Evolutionary conservation across 1,140 invertebrate genomes (phyloP).

Genomic region (Homarus americanus): DNA sequence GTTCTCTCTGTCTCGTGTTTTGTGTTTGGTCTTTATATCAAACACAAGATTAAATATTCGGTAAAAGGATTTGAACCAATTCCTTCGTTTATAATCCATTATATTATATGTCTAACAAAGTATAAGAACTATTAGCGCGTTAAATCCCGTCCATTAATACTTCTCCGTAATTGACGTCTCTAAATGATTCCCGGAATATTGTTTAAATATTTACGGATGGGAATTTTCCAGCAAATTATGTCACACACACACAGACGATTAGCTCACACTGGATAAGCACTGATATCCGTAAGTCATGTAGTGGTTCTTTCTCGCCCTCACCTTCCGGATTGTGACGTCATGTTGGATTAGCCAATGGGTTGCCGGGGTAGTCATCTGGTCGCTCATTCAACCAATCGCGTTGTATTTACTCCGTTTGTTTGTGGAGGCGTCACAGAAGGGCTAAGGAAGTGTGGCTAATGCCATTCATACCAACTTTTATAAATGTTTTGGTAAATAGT

Average conservation of each 20-base stretch:
- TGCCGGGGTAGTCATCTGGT: neutral
- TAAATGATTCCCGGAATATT: neutral
- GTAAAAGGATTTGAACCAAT: no score
- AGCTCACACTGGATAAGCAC: constrained; percentile 7
- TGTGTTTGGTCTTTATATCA: no score
- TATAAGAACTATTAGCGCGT: no score
- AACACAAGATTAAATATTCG: no score
- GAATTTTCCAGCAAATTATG: constrained; percentile 54
- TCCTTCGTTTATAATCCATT: no score
- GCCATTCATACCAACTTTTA: neutral
- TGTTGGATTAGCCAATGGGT: neutral
- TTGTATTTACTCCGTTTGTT: neutral
- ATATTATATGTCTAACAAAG: no score
- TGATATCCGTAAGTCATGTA: neutral
- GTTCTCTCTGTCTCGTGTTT: no score
- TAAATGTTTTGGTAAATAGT: neutral
- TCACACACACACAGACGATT: constrained; percentile 31
- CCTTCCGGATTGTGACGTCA: constrained; percentile 44
- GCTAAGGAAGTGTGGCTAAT: neutral
- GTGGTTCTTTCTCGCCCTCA: neutral
- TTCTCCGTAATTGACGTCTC: neutral
- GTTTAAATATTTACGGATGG: constrained; percentile 52
- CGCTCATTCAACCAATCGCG: neutral
- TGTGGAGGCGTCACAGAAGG: neutral
- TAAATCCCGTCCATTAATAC: neutral